Base-by-base conservation (phyloP, 2,113 vertebrate species). In the Tyto alba region DNA sequence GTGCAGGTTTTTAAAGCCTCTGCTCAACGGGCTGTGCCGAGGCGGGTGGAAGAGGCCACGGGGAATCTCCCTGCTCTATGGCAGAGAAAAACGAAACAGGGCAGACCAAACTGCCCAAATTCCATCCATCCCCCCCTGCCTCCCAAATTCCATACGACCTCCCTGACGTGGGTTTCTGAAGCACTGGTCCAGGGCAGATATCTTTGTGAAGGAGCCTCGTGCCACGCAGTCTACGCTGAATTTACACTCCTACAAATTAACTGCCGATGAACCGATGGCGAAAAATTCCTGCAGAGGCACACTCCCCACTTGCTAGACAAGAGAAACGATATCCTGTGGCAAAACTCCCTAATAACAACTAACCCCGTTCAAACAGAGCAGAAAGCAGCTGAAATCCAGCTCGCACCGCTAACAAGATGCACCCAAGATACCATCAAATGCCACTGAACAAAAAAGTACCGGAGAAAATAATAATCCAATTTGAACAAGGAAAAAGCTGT, bases 211-310 rank as follows among this genome's bases (percentile, higher is more conserved):
- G 41, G 15, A 69, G 52, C 45, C 60, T 52, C 4, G 1, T 32
- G 19, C 47, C 55, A 32, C 3, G 29, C 0, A 1, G 40, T 41
- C 47, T 26, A 8, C 2, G 3, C n/a, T 69, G 34, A n/a, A n/a
- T 69, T 71, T 78, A n/a, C 30, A 13, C n/a, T 27, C 27, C 4
- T 13, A 8, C 9, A 20, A 64, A 26, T 50, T 43, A 64, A 36
- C 66, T 19, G 73, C 5, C 0, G 3, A 22, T 29, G 15, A 78
- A 66, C 6, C 0, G 1, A 38, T 8, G 19, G 52, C 30, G 40
- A 85, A 79, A 72, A 26, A 38, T 13, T 16, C 52, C 59, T 18
- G 55, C 14, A 5, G 6, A 63, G 29, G 56, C 38, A 36, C 17
- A 2, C 7, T 25, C 11, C 36, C 9, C 9, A 0, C 43, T 81